A percentile compares a stretch with the other conserved stretches of the same genome.
Evolutionary conservation across 2,888 invertebrate genomes (phyloP).

Genomic region (Agrochola litura): DNA sequence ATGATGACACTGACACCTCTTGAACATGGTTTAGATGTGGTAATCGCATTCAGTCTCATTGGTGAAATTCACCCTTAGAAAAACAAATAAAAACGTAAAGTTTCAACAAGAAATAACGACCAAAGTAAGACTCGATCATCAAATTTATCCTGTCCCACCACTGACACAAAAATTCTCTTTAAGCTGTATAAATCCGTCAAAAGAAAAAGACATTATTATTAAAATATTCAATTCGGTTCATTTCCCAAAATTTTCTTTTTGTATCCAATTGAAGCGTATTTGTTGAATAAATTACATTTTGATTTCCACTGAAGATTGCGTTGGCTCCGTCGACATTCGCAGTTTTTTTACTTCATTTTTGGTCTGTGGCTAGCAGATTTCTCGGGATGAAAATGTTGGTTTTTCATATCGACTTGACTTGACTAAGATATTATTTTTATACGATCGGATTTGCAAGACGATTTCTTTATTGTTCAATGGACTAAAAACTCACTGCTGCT

Average conservation of each 20-base stretch:
- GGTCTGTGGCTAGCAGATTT: conserved; percentile 53
- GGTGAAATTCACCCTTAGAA: neutral
- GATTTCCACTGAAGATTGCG: conserved; percentile 61
- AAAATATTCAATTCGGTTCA: conserved; percentile 61
- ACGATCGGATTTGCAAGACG: conserved; percentile 21
- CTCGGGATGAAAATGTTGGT: conserved; percentile 21
- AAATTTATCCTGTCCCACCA: conserved; percentile 17
- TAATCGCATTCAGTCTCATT: neutral
- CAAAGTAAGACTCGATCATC: conserved; percentile 1
- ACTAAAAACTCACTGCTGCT: neutral
- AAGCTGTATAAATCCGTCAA: conserved; percentile 30
- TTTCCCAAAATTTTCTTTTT: conserved; percentile 55
- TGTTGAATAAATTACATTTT: conserved; percentile 66
- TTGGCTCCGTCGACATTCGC: conserved; percentile 18
- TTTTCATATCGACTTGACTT: conserved; percentile 34
- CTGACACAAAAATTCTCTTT: conserved; percentile 21
- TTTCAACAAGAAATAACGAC: neutral
- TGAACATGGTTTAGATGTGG: neutral
- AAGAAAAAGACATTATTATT: conserved; percentile 51
- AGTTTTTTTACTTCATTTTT: conserved; percentile 39
- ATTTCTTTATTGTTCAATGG: conserved; percentile 30
- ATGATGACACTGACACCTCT: neutral
- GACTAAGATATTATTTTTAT: conserved; percentile 10
- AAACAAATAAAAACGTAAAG: neutral
- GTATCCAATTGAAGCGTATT: conserved; percentile 61